These are phyloP conservation scores for Sigmodon hispidus DNA, from an alignment of 2,113 vertebrate species.

Conservation along the genomic window DNA sequence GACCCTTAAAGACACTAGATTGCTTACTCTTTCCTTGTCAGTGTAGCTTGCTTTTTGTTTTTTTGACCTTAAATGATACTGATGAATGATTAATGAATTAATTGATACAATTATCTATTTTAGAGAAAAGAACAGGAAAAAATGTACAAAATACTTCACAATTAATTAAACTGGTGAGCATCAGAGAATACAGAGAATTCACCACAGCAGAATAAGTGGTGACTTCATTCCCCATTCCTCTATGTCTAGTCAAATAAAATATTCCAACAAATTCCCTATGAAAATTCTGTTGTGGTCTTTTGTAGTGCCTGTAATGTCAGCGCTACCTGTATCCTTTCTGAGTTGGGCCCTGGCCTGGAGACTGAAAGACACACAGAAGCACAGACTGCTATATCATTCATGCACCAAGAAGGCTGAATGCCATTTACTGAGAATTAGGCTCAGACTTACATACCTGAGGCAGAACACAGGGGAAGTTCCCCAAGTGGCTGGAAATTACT, in stretches of 20 bases:
- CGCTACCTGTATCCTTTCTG: no score
- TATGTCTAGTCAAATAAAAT: not conserved
- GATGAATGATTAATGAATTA: not conserved
- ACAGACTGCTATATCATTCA: no score
- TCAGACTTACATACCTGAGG: no score
- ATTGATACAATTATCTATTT: not conserved
- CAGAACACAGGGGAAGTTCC: no score
- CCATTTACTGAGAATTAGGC: no score
- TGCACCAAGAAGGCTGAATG: no score
- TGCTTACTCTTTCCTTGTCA: not conserved
- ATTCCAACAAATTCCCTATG: not conserved
- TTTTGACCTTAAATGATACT: not conserved
- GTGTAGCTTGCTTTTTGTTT: not conserved
- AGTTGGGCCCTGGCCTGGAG: no score
- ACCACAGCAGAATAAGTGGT: not conserved
- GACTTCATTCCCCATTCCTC: not conserved
- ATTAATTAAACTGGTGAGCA: not conserved
- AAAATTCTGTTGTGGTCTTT: not conserved
- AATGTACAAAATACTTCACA: not conserved
- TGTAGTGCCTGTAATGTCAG: no score
- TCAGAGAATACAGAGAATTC: not conserved
- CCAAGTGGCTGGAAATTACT: no score
- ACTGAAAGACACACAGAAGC: no score
- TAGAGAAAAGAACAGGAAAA: no score
- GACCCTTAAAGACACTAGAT: no score